A percentile compares a stretch with the other conserved stretches of the same genome.
phyloP scores from a whole-genome alignment of 2,797 vertebrate genomes.

The Pitangus sulphuratus region DNA sequence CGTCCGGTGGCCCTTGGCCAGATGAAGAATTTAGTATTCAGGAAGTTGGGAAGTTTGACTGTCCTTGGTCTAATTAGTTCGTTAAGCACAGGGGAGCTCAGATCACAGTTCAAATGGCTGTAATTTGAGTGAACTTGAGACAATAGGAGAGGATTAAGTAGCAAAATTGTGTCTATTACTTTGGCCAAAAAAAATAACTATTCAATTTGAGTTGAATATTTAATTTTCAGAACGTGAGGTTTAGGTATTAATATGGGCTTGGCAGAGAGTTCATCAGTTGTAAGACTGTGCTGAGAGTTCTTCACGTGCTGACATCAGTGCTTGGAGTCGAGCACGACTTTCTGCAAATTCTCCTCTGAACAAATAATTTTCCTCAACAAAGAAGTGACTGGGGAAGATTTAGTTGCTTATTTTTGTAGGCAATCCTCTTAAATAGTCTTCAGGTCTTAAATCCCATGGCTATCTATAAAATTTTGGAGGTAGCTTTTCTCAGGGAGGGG shows the following conservation, averaged over 20 bases:
- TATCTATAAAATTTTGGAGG: background rate
- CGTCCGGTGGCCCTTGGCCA: background rate
- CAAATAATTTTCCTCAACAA: background rate
- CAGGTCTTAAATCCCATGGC: background rate
- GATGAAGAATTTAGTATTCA: background rate
- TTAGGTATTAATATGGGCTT: slow-evolving; percentile 23
- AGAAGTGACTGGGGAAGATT: background rate
- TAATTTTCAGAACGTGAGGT: slow-evolving; percentile 2
- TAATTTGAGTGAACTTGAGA: slow-evolving; percentile 32
- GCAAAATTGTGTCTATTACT: slow-evolving; percentile 12
- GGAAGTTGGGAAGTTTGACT: slow-evolving; percentile 7
- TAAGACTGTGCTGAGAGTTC: background rate
- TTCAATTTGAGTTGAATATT: slow-evolving; percentile 31
- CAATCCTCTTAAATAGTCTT: background rate
- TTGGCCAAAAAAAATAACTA: background rate
- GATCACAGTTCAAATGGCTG: slow-evolving; percentile 28
- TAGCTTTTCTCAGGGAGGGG: background rate
- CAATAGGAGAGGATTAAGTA: slow-evolving; percentile 24
- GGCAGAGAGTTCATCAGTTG: slow-evolving; percentile 23
- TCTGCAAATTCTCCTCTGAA: background rate
- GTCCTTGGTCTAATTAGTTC: slow-evolving; percentile 39
- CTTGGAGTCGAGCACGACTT: background rate
- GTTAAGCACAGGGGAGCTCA: slow-evolving; percentile 29
- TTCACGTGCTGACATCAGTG: slow-evolving; percentile 17
- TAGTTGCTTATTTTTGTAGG: background rate